Evolutionary conservation across 2,888 invertebrate species (phyloP).

Genomic region (Portevinia maculata): DNA sequence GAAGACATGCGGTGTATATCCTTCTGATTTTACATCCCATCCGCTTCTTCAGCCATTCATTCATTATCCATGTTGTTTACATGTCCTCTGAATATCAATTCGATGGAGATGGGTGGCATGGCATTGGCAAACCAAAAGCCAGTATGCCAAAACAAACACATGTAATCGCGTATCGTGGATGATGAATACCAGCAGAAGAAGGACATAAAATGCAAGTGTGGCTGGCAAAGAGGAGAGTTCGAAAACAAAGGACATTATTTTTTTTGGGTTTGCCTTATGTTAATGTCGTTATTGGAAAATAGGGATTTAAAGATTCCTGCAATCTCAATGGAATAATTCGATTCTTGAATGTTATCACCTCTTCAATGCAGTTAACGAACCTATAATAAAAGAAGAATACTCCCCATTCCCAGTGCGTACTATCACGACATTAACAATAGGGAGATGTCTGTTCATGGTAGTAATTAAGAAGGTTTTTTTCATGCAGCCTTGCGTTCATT

Average conservation of each 20-base stretch:
- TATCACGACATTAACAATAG: slow-evolving; percentile 31
- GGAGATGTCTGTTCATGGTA: slow-evolving; percentile 26
- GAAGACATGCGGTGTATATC: slow-evolving; percentile 24
- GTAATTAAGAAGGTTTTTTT: slow-evolving; percentile 53
- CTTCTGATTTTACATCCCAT: slow-evolving; percentile 29
- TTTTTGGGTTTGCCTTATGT: neutral
- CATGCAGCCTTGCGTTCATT: slow-evolving; percentile 56
- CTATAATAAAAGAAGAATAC: slow-evolving; percentile 10
- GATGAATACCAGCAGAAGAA: slow-evolving; percentile 31
- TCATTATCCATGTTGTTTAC: slow-evolving; percentile 67
- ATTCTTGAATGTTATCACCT: slow-evolving; percentile 7
- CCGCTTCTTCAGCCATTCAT: slow-evolving; percentile 51
- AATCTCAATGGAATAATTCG: neutral
- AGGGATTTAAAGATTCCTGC: neutral
- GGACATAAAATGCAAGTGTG: slow-evolving; percentile 65
- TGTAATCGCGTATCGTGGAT: slow-evolving; percentile 46
- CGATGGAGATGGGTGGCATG: slow-evolving; percentile 20
- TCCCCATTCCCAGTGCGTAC: slow-evolving; percentile 18
- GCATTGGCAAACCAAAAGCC: neutral
- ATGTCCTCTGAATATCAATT: slow-evolving; percentile 70
- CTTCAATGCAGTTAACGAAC: slow-evolving; percentile 23
- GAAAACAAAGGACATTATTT: slow-evolving; percentile 12
- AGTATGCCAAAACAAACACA: slow-evolving; percentile 53
- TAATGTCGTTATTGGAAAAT: slow-evolving; percentile 1
- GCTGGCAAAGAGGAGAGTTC: slow-evolving; percentile 31